Percentiles rank a stretch among this genome's conserved stretches.
These are phyloP conservation scores for Eupsilia transversa DNA, from an alignment of 2,888 invertebrate genomes.

Conservation along the genomic window DNA sequence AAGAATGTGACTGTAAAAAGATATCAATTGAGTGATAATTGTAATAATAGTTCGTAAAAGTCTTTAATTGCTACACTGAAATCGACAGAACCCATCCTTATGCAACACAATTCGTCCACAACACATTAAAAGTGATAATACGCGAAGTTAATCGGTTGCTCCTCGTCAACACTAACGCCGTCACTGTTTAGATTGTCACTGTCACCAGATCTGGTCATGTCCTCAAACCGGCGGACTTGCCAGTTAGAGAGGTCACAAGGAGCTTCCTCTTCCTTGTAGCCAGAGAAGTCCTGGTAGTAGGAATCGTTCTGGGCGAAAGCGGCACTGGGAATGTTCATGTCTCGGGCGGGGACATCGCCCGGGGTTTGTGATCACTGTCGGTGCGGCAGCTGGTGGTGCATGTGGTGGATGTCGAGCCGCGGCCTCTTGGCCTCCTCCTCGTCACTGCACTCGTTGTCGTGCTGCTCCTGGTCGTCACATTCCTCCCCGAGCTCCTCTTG, in stretches of 20 bases:
- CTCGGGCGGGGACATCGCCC: constrained; percentile 73
- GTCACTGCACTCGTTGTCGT: constrained; percentile 92
- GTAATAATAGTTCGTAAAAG: constrained; percentile 39
- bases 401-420: constrained; percentile 91
- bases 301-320: constrained; percentile 44
- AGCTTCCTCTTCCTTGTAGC: constrained; percentile 77
- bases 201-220: constrained; percentile 50
- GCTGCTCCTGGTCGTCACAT: constrained; percentile 92
- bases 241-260: constrained; percentile 87
- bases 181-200: constrained; percentile 67
- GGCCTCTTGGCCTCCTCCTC: constrained; percentile 93
- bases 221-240: constrained; percentile 73
- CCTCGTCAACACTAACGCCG: constrained; percentile 69
- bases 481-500: constrained; percentile 96
- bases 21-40: constrained; percentile 51
- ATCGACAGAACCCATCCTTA: not conserved
- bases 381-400: constrained; percentile 82
- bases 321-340: constrained; percentile 59
- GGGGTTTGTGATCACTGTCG: constrained; percentile 85
- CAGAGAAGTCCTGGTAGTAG: constrained; percentile 65
- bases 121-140: constrained; percentile 85
- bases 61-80: constrained; percentile 27
- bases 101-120: constrained; percentile 41
- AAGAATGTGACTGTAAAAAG: constrained; percentile 52
- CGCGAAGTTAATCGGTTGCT: constrained; percentile 87